A percentile compares a stretch with the other conserved stretches of the same genome.
phyloP scores from a whole-genome alignment of 2,888 invertebrate species.

The Andrena praecox region DNA sequence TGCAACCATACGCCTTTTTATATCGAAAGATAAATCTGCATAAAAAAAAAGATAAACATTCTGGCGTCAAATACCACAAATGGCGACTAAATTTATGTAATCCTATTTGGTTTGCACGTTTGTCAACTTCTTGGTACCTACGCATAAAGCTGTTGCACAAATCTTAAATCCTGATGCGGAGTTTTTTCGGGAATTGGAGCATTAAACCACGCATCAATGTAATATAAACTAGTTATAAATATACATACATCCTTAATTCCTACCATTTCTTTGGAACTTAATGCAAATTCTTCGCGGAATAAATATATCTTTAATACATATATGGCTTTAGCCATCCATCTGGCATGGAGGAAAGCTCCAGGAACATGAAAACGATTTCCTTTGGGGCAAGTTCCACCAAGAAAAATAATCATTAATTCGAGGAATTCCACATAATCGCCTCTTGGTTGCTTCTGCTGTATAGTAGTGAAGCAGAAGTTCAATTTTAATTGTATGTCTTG shows the following conservation, averaged over 20 bases:
- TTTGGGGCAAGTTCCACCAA: background rate
- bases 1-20: background rate
- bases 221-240: too few species aligned
- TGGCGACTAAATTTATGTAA: too few species aligned
- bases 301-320: background rate
- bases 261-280: too few species aligned
- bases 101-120: too few species aligned
- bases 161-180: too few species aligned
- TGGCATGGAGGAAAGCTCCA: slow-evolving; percentile 9
- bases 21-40: background rate
- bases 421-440: background rate
- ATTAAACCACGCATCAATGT: too few species aligned
- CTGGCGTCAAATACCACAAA: too few species aligned
- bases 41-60: background rate
- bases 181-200: too few species aligned
- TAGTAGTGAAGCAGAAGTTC: background rate
- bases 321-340: slow-evolving; percentile 6
- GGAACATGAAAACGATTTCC: background rate
- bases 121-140: too few species aligned
- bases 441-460: background rate
- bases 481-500: background rate
- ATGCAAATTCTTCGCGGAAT: too few species aligned
- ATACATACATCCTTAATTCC: too few species aligned
- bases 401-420: slow-evolving; percentile 1
- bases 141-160: too few species aligned